Evolutionary conservation across 1,140 invertebrate species (phyloP), one percentile per base, ranked within the genome.

Genomic region (Hylaeus volcanicus): DNA sequence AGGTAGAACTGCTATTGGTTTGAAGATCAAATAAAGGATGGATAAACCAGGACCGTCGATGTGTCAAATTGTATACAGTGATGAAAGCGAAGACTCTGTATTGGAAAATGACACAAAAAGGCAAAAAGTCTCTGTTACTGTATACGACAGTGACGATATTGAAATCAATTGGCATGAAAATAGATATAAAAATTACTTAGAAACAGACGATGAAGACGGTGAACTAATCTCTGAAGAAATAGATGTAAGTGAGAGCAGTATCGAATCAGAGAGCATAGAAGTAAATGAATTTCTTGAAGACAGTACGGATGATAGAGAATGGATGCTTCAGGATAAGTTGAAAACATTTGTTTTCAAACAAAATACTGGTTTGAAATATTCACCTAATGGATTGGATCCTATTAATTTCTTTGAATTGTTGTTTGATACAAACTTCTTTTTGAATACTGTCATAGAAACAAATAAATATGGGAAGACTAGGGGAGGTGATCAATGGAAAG

Each of bases 341-440:
- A 11, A 11, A 26, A 73, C 45, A 48, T 43, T 60, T 65, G 4
- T 39, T 43, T 65, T 65, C 39, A 5, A 37, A 5, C 61, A 48
- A 4, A 56, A 65, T 11, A 2, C 39, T 4, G 71, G 71, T 73
- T 43, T 73, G 14, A 41, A 63, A 51, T 9, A 14, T 39, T 63
- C 43, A 63, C 11, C 58, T 3, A 63, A 37, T 3, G 71, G 53
- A 63, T 9, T 5, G 3, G n/a, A 43, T 56, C 71, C 71, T 1
- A 51, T 63, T 15, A 9, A 73, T 51, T 63, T 73, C 26, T 73
- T 73, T 45, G 71, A 73, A 51, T 43, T 73, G 26, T 51, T 73
- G 39, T 73, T 63, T 45, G 71, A 63, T 15, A 63, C 48, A 37
- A 63, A 6, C 11, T 73, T 73, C 48, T 73, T 58, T 9, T 73